These are phyloP conservation scores for Astropecten irregularis DNA, from an alignment of 53 echinoderm and acorn worm species.

Conservation along the genomic window DNA sequence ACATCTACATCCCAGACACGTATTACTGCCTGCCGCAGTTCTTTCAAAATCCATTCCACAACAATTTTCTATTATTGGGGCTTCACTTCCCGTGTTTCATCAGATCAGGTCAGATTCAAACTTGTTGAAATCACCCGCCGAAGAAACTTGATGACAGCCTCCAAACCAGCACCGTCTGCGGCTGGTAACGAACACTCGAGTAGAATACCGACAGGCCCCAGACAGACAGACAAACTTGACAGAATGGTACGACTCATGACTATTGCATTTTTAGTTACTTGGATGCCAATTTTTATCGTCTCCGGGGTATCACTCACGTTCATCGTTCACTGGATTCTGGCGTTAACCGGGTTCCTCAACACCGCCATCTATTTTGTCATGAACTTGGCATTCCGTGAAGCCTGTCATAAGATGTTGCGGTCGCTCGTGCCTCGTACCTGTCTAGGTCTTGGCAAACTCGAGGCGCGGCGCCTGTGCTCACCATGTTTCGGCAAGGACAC, in stretches of 20 bases:
- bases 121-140: neutral
- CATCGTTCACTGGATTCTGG: neutral
- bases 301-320: neutral
- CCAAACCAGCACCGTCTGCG: neutral
- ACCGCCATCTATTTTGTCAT: slow-evolving; percentile 19
- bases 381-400: neutral
- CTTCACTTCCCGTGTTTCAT: neutral
- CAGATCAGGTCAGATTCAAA: neutral
- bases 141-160: neutral
- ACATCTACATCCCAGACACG: neutral
- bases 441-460: neutral
- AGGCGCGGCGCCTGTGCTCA: too few relatives aligned
- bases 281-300: neutral
- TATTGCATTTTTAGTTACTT: neutral
- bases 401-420: neutral
- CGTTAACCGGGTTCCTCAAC: slow-evolving; percentile 4
- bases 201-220: neutral
- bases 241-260: slow-evolving; percentile 22
- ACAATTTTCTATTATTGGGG: neutral
- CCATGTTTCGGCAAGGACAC: too few relatives aligned
- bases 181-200: neutral
- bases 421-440: neutral
- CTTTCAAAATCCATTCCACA: neutral
- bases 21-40: neutral
- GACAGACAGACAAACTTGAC: slow-evolving; percentile 4